Evolutionary conservation across 2,113 vertebrate species (phyloP).

Genomic region (Rhinopomastus cyanomelas): DNA sequence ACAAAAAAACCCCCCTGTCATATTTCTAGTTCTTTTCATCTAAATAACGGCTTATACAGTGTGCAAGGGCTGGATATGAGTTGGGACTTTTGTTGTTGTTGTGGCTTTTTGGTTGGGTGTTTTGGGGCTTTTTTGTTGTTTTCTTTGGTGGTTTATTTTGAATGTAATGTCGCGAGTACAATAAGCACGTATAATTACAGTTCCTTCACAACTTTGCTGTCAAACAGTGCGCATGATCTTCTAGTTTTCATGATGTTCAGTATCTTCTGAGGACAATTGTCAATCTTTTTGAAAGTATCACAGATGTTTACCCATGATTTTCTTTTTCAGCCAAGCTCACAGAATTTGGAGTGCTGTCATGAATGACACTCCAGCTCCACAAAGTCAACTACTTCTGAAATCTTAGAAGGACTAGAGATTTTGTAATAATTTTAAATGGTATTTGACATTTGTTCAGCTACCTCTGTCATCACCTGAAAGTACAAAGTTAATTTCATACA

Average conservation of each 20-base stretch:
- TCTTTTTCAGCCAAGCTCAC: background rate
- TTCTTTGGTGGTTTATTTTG: background rate
- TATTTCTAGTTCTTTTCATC: background rate
- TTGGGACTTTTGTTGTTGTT: background rate
- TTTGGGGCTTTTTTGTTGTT: background rate
- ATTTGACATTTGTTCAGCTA: constrained; percentile 35
- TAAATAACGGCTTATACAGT: background rate
- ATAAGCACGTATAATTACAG: background rate
- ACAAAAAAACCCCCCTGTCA: background rate
- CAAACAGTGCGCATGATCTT: background rate
- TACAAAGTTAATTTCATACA: background rate
- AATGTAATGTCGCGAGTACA: background rate
- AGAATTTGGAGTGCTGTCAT: background rate
- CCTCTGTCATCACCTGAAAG: constrained; percentile 26
- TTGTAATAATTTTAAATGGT: background rate
- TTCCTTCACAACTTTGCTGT: background rate
- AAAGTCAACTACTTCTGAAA: background rate
- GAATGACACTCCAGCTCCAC: background rate
- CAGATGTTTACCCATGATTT: background rate
- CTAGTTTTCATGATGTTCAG: background rate
- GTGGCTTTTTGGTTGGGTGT: background rate
- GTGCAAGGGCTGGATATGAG: no score
- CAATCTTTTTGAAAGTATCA: background rate
- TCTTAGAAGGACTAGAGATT: background rate
- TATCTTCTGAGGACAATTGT: background rate